Base-by-base conservation (phyloP, 2,113 vertebrate species). In the Tautogolabrus adspersus region DNA sequence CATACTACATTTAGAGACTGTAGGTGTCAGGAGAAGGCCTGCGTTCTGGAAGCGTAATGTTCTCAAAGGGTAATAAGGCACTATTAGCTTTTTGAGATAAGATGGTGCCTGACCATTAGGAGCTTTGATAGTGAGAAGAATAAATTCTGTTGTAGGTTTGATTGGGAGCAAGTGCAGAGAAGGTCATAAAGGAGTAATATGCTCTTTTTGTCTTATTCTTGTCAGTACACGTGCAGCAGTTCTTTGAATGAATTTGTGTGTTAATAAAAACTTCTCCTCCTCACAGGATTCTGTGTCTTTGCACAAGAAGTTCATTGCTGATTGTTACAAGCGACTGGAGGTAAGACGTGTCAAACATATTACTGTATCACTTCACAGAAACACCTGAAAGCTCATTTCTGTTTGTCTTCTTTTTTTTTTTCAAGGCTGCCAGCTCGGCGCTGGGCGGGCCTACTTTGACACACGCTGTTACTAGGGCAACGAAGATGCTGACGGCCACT, bases 241-340 rank as follows among this genome's bases (percentile, higher is more conserved):
- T 16, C 10, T 46, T 15, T 46, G 5, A 12, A 15, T 46, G 44
- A 46, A 34, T 34, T 6, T 6, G 47, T 49, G 16, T 49, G 47
- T 49, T 49, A 16, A 18, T 5, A 15, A 16, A 15, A 22, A 26
- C 6, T 19, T 60, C 30, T 21, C 65, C 23, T 55, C 18, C 52
- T 87, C 81, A 23, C 78, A 99, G 98, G 98, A 99, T 93, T 99
- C 98, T 0, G 97, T 99, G 13, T 97, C 98, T 26, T 94, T 99
- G 85, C 98, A 99, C 93, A 99, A 99, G 94, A 99, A 99, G 89
- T 99, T 99, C 81, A 99, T 99, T 77, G 97, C 98, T 70, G 98
- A 99, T 94, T 99, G 98, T 91, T 99, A 99, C 81, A 98, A 98
- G 52, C 94, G 97, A 88, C 92, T 99, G 75, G 97, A 99, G 95